A percentile compares a stretch with the other conserved stretches of the same genome.
These are phyloP conservation scores for Platysteira castanea DNA, from an alignment of 2,113 vertebrate genomes.

Conservation along the genomic window DNA sequence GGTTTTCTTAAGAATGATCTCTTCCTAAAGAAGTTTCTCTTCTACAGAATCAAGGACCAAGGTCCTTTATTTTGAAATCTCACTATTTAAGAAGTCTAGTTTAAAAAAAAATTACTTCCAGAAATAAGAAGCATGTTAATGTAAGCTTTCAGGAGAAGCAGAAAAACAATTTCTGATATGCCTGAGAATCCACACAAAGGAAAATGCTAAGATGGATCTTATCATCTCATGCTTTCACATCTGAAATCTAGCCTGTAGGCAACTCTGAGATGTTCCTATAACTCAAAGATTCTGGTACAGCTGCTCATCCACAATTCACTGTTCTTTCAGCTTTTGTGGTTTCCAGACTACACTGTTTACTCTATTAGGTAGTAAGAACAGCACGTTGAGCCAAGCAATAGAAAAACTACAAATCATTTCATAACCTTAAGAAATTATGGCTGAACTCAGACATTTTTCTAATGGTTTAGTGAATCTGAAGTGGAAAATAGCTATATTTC, in stretches of 20 bases:
- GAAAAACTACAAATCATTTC: neutral
- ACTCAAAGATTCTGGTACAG: neutral
- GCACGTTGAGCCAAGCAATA: neutral
- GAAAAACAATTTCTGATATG: neutral
- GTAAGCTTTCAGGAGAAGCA: neutral
- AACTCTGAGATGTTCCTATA: neutral
- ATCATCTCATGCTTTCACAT: neutral
- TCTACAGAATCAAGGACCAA: neutral
- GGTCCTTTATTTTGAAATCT: neutral
- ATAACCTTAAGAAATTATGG: neutral
- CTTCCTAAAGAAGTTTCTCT: neutral
- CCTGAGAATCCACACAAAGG: neutral
- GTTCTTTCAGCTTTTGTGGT: neutral
- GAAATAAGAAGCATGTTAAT: neutral
- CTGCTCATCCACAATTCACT: neutral
- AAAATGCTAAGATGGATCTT: neutral
- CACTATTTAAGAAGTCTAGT: neutral
- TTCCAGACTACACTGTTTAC: neutral
- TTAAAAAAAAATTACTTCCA: neutral
- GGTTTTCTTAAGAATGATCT: neutral
- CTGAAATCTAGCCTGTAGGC: neutral
- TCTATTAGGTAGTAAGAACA: neutral
- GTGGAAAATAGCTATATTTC: neutral
- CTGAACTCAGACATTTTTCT: conserved; percentile 16
- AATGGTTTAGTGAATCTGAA: neutral